phyloP scores from a whole-genome alignment of 2,797 vertebrate species.

The Steatocranus sp. region DNA sequence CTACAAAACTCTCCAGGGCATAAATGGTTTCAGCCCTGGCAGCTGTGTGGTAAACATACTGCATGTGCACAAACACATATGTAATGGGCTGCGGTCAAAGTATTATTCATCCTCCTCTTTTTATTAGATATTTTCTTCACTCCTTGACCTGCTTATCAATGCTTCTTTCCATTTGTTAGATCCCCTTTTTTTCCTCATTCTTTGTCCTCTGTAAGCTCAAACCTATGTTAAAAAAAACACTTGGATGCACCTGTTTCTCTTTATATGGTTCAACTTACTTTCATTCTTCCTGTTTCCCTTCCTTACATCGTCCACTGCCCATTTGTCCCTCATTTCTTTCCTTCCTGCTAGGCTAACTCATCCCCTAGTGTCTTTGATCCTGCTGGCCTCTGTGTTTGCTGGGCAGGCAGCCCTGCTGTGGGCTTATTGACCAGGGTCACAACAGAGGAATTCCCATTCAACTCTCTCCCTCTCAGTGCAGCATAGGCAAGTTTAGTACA shows the following conservation, averaged over 20 bases:
- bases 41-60: neutral
- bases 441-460: conserved; percentile 7
- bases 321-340: neutral
- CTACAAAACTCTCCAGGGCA: conserved; percentile 5
- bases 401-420: neutral
- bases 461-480: neutral
- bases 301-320: neutral
- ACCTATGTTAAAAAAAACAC: neutral
- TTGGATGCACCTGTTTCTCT: neutral
- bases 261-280: neutral
- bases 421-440: conserved; percentile 16
- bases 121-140: conserved; percentile 9
- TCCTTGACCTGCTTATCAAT: neutral
- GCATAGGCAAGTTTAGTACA: neutral
- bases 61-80: neutral
- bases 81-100: conserved; percentile 9
- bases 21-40: neutral
- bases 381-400: neutral
- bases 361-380: neutral
- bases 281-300: neutral
- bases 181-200: neutral
- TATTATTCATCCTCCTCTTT: conserved; percentile 14
- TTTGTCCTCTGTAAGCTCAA: neutral
- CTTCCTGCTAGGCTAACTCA: neutral
- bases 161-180: neutral